Evolutionary conservation across 2,797 vertebrate species (phyloP), one percentile per base, ranked within the genome.

Genomic region (Mormyrops attenuatus): DNA sequence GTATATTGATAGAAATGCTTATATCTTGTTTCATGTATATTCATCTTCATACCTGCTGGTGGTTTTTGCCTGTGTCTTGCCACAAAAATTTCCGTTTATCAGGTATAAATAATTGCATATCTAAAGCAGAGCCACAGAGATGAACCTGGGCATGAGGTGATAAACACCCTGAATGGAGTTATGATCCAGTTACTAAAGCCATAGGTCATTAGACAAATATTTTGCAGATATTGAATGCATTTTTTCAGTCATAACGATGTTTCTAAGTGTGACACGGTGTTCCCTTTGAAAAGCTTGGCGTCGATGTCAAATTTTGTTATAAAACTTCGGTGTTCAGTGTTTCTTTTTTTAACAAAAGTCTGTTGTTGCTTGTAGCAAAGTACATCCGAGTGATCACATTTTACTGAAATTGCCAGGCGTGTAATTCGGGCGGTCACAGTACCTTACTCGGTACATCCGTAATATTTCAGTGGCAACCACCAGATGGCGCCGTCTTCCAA

Each of bases 391-490:
- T 5, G 22, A 73, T 77, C 34, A 77, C 69, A 77, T 34, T 77
- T 41, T 77, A 17, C 38, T 20, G 13, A 41, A 77, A 77, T 77
- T 3, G 13, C 15, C 30, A 77, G 15, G 69, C 34, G 13, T 20
- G 34, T 15, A 17, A 77, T 41, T 77, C 3, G 13, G 13, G 17
- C 34, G 15, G 9, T 38, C 30, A 73, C 11, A 34, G 9, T 1
- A 73, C 66, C 9, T 34, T 11, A 30, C 11, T 38, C 85, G 15
- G 5, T 87, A 88, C 66, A 85, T 88, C 49, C 90, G 90, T 88
- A 90, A n/a, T 90, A 85, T 87, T 90, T 87, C 86, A 47, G 26
- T 73, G 5, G 34, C 1, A 41, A 86, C 90, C 92, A 90, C 91
- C 52, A 91, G 90, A 88, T 89, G 90, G 44, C 17, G 88, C 88